Conservation (phyloP, 1,140 invertebrate species). For the Calliphora vicina region DNA sequence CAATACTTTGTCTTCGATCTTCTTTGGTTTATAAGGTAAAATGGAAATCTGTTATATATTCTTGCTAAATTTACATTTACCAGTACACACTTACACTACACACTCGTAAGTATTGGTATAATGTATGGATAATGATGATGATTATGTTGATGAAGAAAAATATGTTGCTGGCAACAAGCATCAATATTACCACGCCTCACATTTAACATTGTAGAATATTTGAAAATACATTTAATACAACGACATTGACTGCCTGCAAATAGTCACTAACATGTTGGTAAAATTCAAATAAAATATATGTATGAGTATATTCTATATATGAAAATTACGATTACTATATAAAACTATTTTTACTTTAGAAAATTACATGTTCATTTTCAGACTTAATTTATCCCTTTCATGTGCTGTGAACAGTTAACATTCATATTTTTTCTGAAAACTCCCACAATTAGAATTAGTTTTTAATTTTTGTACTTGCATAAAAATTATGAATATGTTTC, state of each 20-base stretch:
- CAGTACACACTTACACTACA: background rate
- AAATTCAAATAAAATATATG: background rate
- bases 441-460: no score
- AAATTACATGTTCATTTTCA: background rate
- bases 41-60: slow-evolving; percentile 14
- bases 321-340: background rate
- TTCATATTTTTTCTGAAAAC: no score
- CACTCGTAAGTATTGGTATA: background rate
- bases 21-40: background rate
- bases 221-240: slow-evolving; percentile 20
- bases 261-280: no score
- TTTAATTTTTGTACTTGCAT: no score
- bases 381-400: no score
- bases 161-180: slow-evolving; percentile 22
- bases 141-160: slow-evolving; percentile 12
- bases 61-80: slow-evolving; percentile 9
- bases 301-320: background rate
- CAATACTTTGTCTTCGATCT: background rate
- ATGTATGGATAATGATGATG: slow-evolving; percentile 3
- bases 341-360: background rate
- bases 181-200: slow-evolving; percentile 26
- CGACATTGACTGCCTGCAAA: background rate
- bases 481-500: no score
- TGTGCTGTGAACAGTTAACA: no score
- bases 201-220: slow-evolving; percentile 9